Conservation (phyloP, 2,888 invertebrate genomes). For the Nymphalis polychloros region DNA sequence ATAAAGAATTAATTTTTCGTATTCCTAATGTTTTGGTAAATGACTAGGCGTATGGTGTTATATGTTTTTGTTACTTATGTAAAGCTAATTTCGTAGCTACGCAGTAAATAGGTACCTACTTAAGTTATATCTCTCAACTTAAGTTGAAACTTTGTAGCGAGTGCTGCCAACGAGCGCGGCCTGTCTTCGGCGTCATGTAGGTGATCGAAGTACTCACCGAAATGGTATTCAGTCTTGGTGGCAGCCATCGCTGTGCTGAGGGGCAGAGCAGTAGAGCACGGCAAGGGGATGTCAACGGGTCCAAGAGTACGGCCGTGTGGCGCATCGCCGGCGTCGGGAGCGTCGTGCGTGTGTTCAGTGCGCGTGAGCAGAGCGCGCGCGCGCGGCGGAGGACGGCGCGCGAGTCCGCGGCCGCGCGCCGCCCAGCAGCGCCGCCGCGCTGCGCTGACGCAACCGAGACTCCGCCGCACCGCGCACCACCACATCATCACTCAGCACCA, state of each 20-base stretch:
- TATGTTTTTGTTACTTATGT: no score
- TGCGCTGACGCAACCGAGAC: conserved; percentile 11
- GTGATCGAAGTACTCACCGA: conserved; percentile 58
- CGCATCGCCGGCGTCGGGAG: conserved; percentile 34
- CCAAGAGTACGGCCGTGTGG: conserved; percentile 48
- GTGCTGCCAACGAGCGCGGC: conserved; percentile 2
- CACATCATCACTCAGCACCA: not conserved
- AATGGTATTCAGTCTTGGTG: conserved; percentile 66
- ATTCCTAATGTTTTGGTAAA: no score
- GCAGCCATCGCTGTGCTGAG: conserved; percentile 48
- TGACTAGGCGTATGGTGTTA: no score
- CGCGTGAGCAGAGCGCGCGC: conserved; percentile 44
- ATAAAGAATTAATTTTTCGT: no score
- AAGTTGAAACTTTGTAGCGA: conserved; percentile 8
- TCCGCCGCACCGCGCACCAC: conserved; percentile 17
- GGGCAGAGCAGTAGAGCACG: conserved; percentile 25
- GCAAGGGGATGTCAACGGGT: conserved; percentile 37
- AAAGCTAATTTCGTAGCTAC: no score
- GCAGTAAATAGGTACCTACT: not conserved
- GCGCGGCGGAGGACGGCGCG: conserved; percentile 58
- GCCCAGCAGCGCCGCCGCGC: conserved; percentile 9
- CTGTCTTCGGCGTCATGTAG: no score
- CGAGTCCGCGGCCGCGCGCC: conserved; percentile 47
- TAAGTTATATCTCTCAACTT: not conserved
- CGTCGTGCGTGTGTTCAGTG: conserved; percentile 25